Conservation (phyloP, 1,140 invertebrate species). For the Oedothorax gibbosus region DNA sequence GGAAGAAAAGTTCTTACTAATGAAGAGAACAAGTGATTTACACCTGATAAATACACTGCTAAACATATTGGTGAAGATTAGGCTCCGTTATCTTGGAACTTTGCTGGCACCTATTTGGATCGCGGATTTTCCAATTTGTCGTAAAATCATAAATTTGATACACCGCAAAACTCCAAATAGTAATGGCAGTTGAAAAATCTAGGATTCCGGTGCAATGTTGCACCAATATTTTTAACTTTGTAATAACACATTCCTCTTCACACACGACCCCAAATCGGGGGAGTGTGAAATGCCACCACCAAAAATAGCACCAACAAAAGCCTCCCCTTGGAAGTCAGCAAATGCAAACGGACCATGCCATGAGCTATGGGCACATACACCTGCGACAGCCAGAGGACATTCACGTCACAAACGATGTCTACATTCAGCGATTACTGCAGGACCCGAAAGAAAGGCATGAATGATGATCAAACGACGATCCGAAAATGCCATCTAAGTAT, state of each 20-base stretch:
- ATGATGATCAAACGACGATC: background rate
- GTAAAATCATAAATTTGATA: no score
- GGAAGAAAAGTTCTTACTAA: no score
- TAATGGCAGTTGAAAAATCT: no score
- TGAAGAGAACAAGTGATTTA: no score
- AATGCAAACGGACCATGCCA: background rate
- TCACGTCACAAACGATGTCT: conserved; percentile 20
- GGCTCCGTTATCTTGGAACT: no score
- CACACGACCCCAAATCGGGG: background rate
- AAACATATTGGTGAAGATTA: no score
- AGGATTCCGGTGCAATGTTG: no score
- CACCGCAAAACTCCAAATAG: no score
- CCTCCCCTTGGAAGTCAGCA: background rate
- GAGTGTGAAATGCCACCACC: conserved; percentile 10
- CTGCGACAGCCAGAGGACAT: conserved; percentile 5
- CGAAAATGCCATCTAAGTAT: background rate
- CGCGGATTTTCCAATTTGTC: no score
- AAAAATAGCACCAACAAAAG: conserved; percentile 18
- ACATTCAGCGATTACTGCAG: background rate
- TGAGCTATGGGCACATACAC: conserved; percentile 4
- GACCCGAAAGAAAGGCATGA: conserved; percentile 1
- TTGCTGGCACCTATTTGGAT: no score
- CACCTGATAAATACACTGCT: no score
- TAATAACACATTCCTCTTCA: background rate
- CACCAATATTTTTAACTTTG: no score